These are phyloP conservation scores for Dermolepida albohirtum DNA, from an alignment of 2,888 invertebrate genomes.

Conservation along the genomic window DNA sequence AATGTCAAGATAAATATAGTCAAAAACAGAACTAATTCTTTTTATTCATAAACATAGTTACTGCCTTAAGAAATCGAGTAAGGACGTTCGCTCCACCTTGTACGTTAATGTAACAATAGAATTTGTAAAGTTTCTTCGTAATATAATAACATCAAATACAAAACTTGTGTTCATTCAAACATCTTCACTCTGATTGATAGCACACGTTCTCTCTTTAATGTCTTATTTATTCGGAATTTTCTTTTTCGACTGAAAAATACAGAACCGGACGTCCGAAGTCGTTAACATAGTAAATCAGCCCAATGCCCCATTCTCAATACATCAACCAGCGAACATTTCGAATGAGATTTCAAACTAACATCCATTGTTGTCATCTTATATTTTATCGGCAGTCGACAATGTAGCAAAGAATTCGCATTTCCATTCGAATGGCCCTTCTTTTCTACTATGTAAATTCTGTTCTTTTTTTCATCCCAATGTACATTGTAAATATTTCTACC, in stretches of 20 bases:
- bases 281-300: slow-evolving; percentile 54
- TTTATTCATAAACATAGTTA: too few relatives aligned
- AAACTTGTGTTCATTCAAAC: too few relatives aligned
- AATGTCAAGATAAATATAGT: too few relatives aligned
- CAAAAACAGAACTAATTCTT: too few relatives aligned
- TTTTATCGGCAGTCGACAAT: slow-evolving; percentile 65
- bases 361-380: slow-evolving; percentile 66
- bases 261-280: slow-evolving; percentile 64
- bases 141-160: too few relatives aligned
- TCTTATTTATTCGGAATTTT: slow-evolving; percentile 59
- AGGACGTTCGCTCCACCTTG: too few relatives aligned
- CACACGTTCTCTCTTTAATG: slow-evolving; percentile 52
- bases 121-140: too few relatives aligned
- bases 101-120: too few relatives aligned
- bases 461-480: slow-evolving; percentile 61
- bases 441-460: slow-evolving; percentile 65
- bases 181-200: too few relatives aligned
- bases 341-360: slow-evolving; percentile 61
- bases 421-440: slow-evolving; percentile 64
- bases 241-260: slow-evolving; percentile 58
- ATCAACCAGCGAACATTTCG: slow-evolving; percentile 58
- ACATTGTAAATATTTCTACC: slow-evolving; percentile 64
- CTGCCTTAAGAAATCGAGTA: too few relatives aligned
- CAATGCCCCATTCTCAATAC: slow-evolving; percentile 60
- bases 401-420: slow-evolving; percentile 62